These are phyloP conservation scores for Scaptomyza pallida DNA, from an alignment of 1,140 invertebrate genomes.

Conservation along the genomic window DNA sequence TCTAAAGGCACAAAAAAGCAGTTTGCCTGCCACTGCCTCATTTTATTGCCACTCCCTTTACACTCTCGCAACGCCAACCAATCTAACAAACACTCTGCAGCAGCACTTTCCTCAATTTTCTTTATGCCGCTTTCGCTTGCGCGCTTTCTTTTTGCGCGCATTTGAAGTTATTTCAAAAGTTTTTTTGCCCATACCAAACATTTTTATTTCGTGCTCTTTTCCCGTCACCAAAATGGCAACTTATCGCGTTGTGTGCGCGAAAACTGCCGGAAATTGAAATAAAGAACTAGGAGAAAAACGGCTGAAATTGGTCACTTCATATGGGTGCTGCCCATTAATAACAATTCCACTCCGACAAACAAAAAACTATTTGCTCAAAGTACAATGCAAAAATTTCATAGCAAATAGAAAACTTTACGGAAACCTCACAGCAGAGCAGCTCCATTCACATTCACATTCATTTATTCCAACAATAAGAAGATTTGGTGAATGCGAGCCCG, in stretches of 20 bases:
- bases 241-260: conserved; percentile 47
- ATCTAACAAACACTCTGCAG: conserved; percentile 3
- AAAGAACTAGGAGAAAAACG: conserved; percentile 36
- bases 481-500: background rate
- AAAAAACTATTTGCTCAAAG: conserved; percentile 26
- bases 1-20: conserved; percentile 47
- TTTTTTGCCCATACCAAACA: conserved; percentile 26
- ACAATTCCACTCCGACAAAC: conserved; percentile 19
- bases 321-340: conserved; percentile 37
- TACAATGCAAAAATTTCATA: conserved; percentile 21
- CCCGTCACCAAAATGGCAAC: conserved; percentile 48
- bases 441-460: conserved; percentile 23
- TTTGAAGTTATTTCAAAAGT: conserved; percentile 52
- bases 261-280: conserved; percentile 62
- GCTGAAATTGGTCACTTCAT: conserved; percentile 26
- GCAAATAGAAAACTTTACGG: background rate
- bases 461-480: conserved; percentile 16
- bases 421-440: background rate
- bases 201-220: conserved; percentile 29
- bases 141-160: conserved; percentile 29
- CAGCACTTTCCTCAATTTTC: conserved; percentile 47
- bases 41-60: too few species aligned
- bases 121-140: conserved; percentile 26
- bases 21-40: conserved; percentile 6
- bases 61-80: too few species aligned